Conservation (phyloP, 2,888 invertebrate genomes). For the Rhagophthalmus giganteus region DNA sequence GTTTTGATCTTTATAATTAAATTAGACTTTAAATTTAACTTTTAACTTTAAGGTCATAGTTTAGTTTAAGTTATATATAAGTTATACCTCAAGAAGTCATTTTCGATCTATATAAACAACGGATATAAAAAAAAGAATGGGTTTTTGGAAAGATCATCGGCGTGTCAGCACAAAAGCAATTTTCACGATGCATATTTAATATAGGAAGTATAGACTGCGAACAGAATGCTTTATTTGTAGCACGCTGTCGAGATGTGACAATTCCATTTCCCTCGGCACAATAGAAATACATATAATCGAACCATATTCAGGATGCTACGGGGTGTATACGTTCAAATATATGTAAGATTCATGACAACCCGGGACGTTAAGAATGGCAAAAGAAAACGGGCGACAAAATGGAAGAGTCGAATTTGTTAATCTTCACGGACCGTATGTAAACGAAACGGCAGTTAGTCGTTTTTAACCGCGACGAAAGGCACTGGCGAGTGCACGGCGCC, state of each 20-base stretch:
- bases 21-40: background rate
- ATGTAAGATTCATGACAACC: constrained; percentile 23
- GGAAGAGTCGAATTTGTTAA: too few relatives aligned
- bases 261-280: constrained; percentile 33
- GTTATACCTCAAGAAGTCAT: too few relatives aligned
- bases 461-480: too few relatives aligned
- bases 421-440: too few relatives aligned
- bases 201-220: constrained; percentile 29
- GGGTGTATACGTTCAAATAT: constrained; percentile 20
- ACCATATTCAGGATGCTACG: constrained; percentile 27
- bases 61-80: too few relatives aligned
- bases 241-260: constrained; percentile 33
- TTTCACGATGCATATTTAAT: constrained; percentile 33
- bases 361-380: background rate
- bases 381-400: too few relatives aligned
- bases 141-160: constrained; percentile 15
- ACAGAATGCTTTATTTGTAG: constrained; percentile 32
- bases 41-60: too few relatives aligned
- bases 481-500: too few relatives aligned
- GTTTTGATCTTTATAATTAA: background rate
- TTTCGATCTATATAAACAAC: too few relatives aligned
- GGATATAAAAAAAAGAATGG: too few relatives aligned
- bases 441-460: too few relatives aligned
- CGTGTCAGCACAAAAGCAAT: constrained; percentile 28
- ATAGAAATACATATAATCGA: constrained; percentile 35